Percentiles rank a stretch among this genome's conserved stretches.
phyloP scores from a whole-genome alignment of 2,797 vertebrate species.

The Microctenopoma lineatum region DNA sequence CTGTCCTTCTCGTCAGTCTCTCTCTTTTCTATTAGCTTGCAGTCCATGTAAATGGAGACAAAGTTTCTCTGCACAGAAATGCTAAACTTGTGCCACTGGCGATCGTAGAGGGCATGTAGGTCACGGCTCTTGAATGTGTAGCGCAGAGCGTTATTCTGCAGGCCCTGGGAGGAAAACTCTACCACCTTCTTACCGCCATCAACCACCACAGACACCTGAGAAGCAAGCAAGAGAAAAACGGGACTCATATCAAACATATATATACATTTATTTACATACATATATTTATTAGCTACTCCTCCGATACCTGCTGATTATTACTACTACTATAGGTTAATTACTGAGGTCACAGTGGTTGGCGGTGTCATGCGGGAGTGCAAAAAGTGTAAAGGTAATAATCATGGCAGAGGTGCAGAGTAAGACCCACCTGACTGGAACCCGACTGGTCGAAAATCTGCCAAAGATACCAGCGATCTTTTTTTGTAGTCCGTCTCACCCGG shows the following conservation, averaged over 20 bases:
- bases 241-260: background rate
- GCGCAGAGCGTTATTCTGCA: conserved; percentile 84
- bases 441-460: conserved; percentile 91
- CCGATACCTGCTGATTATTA: too few relatives aligned
- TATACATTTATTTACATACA: background rate
- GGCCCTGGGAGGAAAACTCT: conserved; percentile 88
- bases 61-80: conserved; percentile 86
- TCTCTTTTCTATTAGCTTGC: conserved; percentile 90
- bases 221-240: conserved; percentile 22
- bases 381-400: too few relatives aligned
- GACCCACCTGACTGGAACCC: conserved; percentile 89
- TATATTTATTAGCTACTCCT: too few relatives aligned
- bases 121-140: conserved; percentile 93
- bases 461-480: conserved; percentile 95
- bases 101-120: conserved; percentile 93
- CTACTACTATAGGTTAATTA: too few relatives aligned
- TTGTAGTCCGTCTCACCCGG: conserved; percentile 91
- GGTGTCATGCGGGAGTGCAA: too few relatives aligned
- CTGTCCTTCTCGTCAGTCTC: conserved; percentile 83
- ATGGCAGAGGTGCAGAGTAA: background rate
- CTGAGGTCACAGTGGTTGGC: too few relatives aligned
- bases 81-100: conserved; percentile 96
- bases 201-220: conserved; percentile 89
- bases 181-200: conserved; percentile 91
- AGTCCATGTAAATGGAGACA: conserved; percentile 93